Base-by-base conservation (phyloP, 2,888 invertebrate species). In the Eutolmus rufibarbis region DNA sequence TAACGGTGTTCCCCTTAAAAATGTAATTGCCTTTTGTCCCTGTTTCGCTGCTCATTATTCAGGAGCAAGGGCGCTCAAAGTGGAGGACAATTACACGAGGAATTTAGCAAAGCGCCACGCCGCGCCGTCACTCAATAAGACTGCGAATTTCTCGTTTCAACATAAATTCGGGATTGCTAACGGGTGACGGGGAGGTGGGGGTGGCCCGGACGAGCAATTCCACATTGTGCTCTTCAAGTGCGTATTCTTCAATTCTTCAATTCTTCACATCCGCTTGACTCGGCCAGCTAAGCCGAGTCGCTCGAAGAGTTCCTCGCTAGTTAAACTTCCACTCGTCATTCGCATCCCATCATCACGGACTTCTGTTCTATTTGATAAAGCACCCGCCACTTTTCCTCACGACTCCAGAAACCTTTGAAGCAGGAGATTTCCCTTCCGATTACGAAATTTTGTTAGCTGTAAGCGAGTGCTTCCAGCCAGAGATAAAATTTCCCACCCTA, bases 201-300 rank as follows among this genome's bases (percentile, higher is more conserved):
- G 16, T 9, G 14, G 14, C 43, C 14, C 43, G 43, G 5, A 51
- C 14, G 43, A 79, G 7, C 23, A 57, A 66, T 8, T 79, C 51
- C 51, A 23, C 28, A 56, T 31, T 46, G 19, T 28, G 28, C 9
- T 28, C 19, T 79, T 51, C 51, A 51, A 79, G 56, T 79, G 79
- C 79, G 51, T 40, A 79, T 51, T 46, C 46, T 46, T 79, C 79
- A 79, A 79, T 46, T n/a, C n/a, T 43, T 79, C 79, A 79, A 79
- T 46, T 43, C 28, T 46, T 79, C 79, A 79, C 9, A 40, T 79
- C 51, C 51, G 12, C 46, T 43, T 5, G 23, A 14, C 19, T 16
- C 46, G 51, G 46, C n/a, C 51, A 79, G 16, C 46, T 56, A 31
- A 23, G 8, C 46, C 43, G 28, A 31, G 43, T 28, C 12, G 7